Evolutionary conservation across 2,113 vertebrate genomes (phyloP).

Genomic region (Narcine bancroftii): DNA sequence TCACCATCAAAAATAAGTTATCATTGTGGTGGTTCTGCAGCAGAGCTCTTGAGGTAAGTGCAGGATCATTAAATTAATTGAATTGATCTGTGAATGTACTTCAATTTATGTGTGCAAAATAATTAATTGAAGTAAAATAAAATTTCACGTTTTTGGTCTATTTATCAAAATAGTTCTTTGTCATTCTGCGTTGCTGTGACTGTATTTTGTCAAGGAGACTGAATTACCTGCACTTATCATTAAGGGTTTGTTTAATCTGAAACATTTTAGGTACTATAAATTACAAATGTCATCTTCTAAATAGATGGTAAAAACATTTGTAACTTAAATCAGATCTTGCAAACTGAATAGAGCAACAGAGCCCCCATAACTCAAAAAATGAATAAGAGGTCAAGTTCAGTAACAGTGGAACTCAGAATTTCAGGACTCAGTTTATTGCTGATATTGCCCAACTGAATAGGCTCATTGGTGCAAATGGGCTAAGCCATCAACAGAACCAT

Average conservation of each 20-base stretch:
- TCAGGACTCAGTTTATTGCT: neutral
- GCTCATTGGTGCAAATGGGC: neutral
- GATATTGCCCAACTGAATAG: neutral
- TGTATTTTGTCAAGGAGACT: neutral
- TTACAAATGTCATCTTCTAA: neutral
- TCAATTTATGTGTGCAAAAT: constrained; percentile 14
- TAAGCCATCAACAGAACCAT: neutral
- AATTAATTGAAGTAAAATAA: constrained; percentile 11
- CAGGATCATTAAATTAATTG: constrained; percentile 12
- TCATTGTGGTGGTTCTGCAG: neutral
- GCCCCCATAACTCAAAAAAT: neutral
- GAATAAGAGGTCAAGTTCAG: neutral
- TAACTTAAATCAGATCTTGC: neutral
- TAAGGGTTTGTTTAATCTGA: neutral
- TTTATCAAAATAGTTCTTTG: neutral
- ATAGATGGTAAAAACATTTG: neutral
- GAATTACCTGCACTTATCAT: neutral
- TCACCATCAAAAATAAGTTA: constrained; percentile 5
- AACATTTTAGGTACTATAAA: neutral
- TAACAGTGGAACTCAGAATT: neutral
- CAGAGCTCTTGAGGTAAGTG: constrained; percentile 12
- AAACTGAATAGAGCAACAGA: neutral
- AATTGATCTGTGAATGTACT: constrained; percentile 11
- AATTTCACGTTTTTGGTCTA: neutral
- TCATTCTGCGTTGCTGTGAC: neutral